A percentile compares a stretch with the other conserved stretches of the same genome.
Conservation (phyloP, 2,888 invertebrate genomes). For the Melangyna quadrimaculata region DNA sequence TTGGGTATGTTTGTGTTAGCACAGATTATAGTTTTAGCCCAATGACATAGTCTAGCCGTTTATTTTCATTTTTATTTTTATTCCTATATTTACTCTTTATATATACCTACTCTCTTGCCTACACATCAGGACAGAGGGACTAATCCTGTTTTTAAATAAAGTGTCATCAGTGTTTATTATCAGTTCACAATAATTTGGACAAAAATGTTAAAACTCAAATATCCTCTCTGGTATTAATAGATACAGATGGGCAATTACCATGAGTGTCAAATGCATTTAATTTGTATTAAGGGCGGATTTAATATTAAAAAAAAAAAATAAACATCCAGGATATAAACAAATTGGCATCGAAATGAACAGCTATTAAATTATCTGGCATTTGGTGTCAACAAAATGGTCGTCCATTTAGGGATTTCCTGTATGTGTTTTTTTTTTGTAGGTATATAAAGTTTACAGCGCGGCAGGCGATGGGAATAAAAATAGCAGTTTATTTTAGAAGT, state of each 20-base stretch:
- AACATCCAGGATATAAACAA: slow-evolving; percentile 21
- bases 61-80: not conserved
- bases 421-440: not conserved
- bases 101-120: not conserved
- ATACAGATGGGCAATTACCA: slow-evolving; percentile 45
- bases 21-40: slow-evolving; percentile 33
- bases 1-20: slow-evolving; percentile 14
- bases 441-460: no score
- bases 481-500: slow-evolving; percentile 30
- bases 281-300: slow-evolving; percentile 40
- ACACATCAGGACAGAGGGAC: not conserved
- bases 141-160: slow-evolving; percentile 7
- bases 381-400: slow-evolving; percentile 47
- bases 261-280: slow-evolving; percentile 60
- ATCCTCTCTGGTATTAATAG: slow-evolving; percentile 20
- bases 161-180: slow-evolving; percentile 51
- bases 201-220: not conserved
- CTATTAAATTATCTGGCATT: slow-evolving; percentile 57
- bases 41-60: slow-evolving; percentile 47
- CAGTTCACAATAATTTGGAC: slow-evolving; percentile 32
- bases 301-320: not conserved
- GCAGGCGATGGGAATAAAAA: not conserved
- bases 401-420: slow-evolving; percentile 16
- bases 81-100: not conserved
- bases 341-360: slow-evolving; percentile 46